Percentiles rank a stretch among this genome's conserved stretches.
phyloP scores from a whole-genome alignment of 2,888 invertebrate species.

The Drosophila demipolita region DNA sequence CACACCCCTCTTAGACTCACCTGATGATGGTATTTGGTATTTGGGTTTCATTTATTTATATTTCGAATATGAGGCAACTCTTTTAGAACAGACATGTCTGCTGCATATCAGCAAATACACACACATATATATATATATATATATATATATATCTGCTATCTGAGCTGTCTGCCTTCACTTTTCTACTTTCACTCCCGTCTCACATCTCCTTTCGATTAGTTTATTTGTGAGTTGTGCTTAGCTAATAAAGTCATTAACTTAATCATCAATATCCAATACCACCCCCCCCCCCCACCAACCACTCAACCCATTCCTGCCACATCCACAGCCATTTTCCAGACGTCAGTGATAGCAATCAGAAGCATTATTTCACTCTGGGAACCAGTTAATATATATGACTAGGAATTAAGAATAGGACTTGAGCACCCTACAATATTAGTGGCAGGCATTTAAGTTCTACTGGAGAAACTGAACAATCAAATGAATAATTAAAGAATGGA shows the following conservation, averaged over 20 bases:
- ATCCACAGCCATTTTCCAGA: conserved; percentile 3
- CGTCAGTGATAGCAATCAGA: conserved; percentile 43
- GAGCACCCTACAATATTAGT: conserved; percentile 15
- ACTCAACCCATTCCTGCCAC: conserved; percentile 1
- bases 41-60: conserved; percentile 7
- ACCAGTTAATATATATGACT: conserved; percentile 19
- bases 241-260: conserved; percentile 78
- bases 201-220: conserved; percentile 1
- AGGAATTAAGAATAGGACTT: neutral
- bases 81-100: conserved; percentile 19
- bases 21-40: neutral
- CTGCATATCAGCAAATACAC: neutral
- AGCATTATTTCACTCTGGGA: conserved; percentile 43
- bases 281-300: no score
- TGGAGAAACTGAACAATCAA: neutral
- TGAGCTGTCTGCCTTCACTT: neutral
- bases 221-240: conserved; percentile 66
- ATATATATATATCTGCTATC: neutral
- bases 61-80: conserved; percentile 12
- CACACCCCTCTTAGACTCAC: conserved; percentile 5
- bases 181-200: neutral
- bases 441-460: conserved; percentile 1
- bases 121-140: neutral
- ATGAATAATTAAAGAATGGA: neutral
- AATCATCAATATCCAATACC: conserved; percentile 3